These are phyloP conservation scores for Arvicanthis niloticus DNA, from an alignment of 2,113 vertebrate species.

Conservation along the genomic window DNA sequence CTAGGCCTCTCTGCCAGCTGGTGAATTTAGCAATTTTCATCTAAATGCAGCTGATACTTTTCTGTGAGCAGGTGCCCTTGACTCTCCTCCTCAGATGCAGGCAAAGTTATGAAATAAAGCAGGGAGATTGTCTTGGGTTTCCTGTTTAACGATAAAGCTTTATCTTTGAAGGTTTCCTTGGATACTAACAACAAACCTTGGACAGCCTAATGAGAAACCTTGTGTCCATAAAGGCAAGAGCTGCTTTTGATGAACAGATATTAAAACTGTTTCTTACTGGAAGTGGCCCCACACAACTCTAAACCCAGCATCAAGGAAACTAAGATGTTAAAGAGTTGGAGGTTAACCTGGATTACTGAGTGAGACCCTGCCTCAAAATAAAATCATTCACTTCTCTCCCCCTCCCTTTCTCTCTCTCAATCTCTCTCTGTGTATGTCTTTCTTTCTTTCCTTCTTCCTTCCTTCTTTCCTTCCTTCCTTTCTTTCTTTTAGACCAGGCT, in stretches of 20 bases:
- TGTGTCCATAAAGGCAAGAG: conserved; percentile 73
- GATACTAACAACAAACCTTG: conserved; percentile 84
- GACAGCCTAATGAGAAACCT: conserved; percentile 82
- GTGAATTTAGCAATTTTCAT: neutral
- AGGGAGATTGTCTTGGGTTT: conserved; percentile 80
- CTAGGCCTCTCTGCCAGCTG: neutral
- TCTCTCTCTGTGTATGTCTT: neutral
- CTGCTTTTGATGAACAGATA: conserved; percentile 60
- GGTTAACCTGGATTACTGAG: neutral
- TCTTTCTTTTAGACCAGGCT: neutral
- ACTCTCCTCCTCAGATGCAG: neutral
- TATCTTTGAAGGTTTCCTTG: conserved; percentile 83
- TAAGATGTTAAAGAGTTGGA: neutral
- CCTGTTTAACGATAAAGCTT: conserved; percentile 80
- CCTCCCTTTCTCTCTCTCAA: neutral
- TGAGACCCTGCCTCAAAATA: neutral
- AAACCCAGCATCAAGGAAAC: neutral
- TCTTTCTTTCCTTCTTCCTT: neutral
- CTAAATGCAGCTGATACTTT: neutral
- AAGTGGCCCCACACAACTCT: neutral
- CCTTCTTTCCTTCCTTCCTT: neutral
- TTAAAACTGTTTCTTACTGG: conserved; percentile 45
- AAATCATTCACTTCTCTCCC: neutral
- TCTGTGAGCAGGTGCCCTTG: neutral
- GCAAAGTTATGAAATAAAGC: conserved; percentile 77